Percentiles rank a stretch among this genome's conserved stretches.
Conservation (phyloP, 2,888 invertebrate genomes). For the Tribolium freemani region DNA sequence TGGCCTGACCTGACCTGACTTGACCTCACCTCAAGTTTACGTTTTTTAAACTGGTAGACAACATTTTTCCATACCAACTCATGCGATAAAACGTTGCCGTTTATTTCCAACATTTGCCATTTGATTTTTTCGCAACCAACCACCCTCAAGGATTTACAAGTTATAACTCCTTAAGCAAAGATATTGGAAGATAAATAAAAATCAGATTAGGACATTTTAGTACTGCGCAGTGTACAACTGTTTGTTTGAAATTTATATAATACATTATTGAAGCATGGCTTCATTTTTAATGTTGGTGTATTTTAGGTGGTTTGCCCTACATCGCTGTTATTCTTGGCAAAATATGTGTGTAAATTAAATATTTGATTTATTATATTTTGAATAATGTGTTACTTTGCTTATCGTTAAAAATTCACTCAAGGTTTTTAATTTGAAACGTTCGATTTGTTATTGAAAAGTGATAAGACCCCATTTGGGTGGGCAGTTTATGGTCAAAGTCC, state of each 20-base stretch:
- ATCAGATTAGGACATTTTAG: too few relatives aligned
- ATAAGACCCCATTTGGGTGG: not conserved
- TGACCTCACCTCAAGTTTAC: too few relatives aligned
- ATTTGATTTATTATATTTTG: not conserved
- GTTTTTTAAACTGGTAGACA: too few relatives aligned
- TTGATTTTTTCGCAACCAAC: too few relatives aligned
- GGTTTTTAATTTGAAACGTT: not conserved
- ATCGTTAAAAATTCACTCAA: not conserved
- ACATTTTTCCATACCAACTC: too few relatives aligned
- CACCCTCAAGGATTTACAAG: too few relatives aligned
- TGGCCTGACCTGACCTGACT: too few relatives aligned
- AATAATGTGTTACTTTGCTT: not conserved
- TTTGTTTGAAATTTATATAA: not conserved
- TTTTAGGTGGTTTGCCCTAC: not conserved
- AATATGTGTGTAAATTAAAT: not conserved
- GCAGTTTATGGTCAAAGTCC: not conserved
- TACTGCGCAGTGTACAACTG: too few relatives aligned
- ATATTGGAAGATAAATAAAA: too few relatives aligned
- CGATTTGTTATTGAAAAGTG: not conserved
- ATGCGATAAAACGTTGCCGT: too few relatives aligned
- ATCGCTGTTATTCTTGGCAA: not conserved
- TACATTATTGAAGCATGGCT: not conserved
- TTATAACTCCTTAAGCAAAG: too few relatives aligned
- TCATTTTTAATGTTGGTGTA: not conserved
- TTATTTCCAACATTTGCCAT: too few relatives aligned